Base-by-base conservation (phyloP, 2,797 vertebrate genomes). In the Myotis myotis region DNA sequence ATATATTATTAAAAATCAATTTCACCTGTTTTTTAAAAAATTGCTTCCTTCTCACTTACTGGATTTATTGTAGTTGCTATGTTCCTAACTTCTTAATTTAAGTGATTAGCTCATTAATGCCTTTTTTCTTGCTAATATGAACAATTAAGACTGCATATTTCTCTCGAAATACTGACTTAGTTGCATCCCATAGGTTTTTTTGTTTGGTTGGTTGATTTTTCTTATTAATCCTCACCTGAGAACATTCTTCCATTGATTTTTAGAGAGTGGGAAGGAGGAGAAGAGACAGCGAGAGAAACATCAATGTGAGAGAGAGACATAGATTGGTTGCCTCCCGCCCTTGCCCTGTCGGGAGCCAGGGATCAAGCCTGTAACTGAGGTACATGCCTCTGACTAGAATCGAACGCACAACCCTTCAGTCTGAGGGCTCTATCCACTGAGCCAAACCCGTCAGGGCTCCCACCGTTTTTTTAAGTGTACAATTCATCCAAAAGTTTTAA, bases 71-170 rank as follows among this genome's bases (percentile, higher is more conserved):
- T 94, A 44, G 85, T 30, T 62, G 66, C 36, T 66, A 91, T 80
- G 81, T 80, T 80, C 44, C 55, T 72, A 86, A 89, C 55, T n/a
- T 90, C 51, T 81, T 86, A 79, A 53, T 64, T 79, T 71, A 85
- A 82, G 19, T 66, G 47, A 80, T 70, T 80, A 79, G n/a, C 10
- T 72, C n/a, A 64, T 55, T 89, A 53, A 78, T 64, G 53, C 12
- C 22, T 85, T 60, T 85, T 85, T 85, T 79, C 51, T 64, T 66
- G 19, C n/a, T 55, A 85, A 66, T 55, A 86, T 51, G 33, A 90
- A 28, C 30, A 62, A 80, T 53, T 62, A 79, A 79, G 72, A 55
- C 13, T 25, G 17, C 5, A 44, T 9, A 60, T 70, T 70, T 89
- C 86, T 30, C 47, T 83, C 20, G 20, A 76, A 85, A 66, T 55